Conservation (phyloP, 2,113 vertebrate species). For the Pollachius pollachius region DNA sequence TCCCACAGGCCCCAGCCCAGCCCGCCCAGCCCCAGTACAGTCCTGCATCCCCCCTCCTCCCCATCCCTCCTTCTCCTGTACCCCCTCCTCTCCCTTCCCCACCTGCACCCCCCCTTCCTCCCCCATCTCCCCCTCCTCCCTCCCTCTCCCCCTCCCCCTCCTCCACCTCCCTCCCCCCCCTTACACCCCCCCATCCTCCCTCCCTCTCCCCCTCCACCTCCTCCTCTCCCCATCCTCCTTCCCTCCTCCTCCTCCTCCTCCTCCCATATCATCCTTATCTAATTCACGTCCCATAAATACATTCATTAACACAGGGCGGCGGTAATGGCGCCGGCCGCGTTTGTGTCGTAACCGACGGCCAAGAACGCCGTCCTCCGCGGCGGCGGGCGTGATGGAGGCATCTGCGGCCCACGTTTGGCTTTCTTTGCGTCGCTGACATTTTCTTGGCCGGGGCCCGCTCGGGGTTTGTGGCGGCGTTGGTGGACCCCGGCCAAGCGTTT, state of each 20-base stretch:
- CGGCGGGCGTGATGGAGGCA: conserved; percentile 63
- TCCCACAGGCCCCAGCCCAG: conserved; percentile 65
- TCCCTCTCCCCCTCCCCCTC: too few species aligned
- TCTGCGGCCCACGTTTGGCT: conserved; percentile 61
- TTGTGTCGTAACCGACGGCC: conserved; percentile 69
- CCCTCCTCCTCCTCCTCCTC: conserved; percentile 18
- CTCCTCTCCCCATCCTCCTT: too few species aligned
- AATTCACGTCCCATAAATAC: conserved; percentile 59
- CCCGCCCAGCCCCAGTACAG: not conserved
- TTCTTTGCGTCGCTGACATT: conserved; percentile 70
- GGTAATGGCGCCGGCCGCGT: conserved; percentile 41
- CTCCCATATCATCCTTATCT: conserved; percentile 35
- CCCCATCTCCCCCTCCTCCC: too few species aligned
- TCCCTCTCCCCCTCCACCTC: too few species aligned
- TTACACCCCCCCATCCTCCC: too few species aligned
- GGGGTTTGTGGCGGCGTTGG: conserved; percentile 37
- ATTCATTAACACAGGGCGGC: conserved; percentile 55
- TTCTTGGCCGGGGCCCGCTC: conserved; percentile 71
- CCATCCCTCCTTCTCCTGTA: conserved; percentile 3
- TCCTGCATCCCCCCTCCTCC: not conserved
- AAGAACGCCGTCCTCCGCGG: too few species aligned
- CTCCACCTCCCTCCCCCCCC: too few species aligned
- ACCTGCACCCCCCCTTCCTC: not conserved
- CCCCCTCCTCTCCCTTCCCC: not conserved
- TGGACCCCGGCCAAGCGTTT: conserved; percentile 73